phyloP scores from a whole-genome alignment of 2,888 invertebrate species.

The Fragum whitleyi region DNA sequence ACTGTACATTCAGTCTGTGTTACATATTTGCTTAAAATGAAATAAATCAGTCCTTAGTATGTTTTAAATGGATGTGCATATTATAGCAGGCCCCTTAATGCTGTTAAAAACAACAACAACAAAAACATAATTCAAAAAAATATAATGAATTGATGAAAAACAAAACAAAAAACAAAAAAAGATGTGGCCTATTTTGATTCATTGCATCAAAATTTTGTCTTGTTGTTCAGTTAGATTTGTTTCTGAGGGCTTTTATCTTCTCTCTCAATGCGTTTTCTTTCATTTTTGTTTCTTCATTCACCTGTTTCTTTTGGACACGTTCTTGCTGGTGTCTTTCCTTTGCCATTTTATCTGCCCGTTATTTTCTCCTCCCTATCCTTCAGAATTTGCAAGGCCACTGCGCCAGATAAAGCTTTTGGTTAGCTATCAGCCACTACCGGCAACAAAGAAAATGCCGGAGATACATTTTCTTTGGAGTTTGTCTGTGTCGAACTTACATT shows the following conservation, averaged over 20 bases:
- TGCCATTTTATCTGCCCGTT: not conserved
- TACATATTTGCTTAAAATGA: too few relatives aligned
- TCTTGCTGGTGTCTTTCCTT: constrained; percentile 2
- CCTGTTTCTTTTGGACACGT: not conserved
- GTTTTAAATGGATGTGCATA: too few relatives aligned
- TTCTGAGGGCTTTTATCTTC: not conserved
- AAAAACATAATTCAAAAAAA: too few relatives aligned
- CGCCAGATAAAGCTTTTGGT: constrained; percentile 40
- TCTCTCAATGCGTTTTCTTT: not conserved
- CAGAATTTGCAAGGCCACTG: constrained; percentile 24
- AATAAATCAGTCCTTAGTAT: too few relatives aligned
- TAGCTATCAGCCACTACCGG: constrained; percentile 19
- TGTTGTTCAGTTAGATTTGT: not conserved
- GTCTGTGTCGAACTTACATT: not conserved
- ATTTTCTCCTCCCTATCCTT: not conserved
- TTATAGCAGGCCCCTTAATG: too few relatives aligned
- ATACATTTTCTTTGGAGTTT: not conserved
- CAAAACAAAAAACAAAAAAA: too few relatives aligned
- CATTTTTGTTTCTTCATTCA: constrained; percentile 6
- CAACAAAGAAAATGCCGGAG: not conserved
- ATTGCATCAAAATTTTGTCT: too few relatives aligned
- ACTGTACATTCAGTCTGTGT: too few relatives aligned
- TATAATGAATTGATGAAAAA: too few relatives aligned
- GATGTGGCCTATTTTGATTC: too few relatives aligned
- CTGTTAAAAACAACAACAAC: too few relatives aligned